Evolutionary conservation across 2,113 vertebrate species (phyloP).

Genomic region (Aplodontia rufa): DNA sequence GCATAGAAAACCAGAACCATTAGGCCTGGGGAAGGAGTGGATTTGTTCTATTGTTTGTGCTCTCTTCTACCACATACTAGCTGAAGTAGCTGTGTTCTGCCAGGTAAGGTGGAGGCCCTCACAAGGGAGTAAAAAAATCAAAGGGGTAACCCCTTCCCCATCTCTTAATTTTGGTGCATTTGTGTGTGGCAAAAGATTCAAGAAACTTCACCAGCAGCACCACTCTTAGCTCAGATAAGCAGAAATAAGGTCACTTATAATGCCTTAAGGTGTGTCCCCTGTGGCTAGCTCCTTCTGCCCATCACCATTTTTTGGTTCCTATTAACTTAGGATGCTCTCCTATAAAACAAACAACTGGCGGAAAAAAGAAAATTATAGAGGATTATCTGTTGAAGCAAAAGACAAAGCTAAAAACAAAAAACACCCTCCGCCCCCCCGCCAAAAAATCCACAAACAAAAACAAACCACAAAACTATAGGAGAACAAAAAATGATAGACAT

Average conservation of each 20-base stretch:
- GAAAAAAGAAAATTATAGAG: background rate
- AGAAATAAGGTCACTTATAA: conserved; percentile 63
- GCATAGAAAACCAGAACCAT: conserved; percentile 58
- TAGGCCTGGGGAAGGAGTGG: conserved; percentile 29
- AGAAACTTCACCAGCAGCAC: conserved; percentile 40
- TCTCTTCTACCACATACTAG: background rate
- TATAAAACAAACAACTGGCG: conserved; percentile 58
- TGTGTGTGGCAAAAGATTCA: background rate
- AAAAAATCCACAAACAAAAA: too few species aligned
- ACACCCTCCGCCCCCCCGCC: too few species aligned
- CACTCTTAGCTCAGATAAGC: conserved; percentile 70
- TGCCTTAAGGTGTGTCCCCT: conserved; percentile 45
- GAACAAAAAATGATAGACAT: background rate
- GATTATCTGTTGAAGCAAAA: conserved; percentile 59
- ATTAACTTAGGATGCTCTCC: conserved; percentile 64
- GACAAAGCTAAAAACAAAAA: conserved; percentile 33
- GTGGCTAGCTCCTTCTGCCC: conserved; percentile 24
- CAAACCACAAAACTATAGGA: background rate
- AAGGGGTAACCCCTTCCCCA: background rate
- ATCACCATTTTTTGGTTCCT: conserved; percentile 72
- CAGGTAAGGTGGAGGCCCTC: background rate
- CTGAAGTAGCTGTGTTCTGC: background rate
- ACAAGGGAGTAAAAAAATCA: background rate
- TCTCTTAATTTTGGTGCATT: conserved; percentile 28
- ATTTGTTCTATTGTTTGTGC: background rate